Evolutionary conservation across 2,113 vertebrate genomes (phyloP).

Genomic region (Antidorcas marsupialis): DNA sequence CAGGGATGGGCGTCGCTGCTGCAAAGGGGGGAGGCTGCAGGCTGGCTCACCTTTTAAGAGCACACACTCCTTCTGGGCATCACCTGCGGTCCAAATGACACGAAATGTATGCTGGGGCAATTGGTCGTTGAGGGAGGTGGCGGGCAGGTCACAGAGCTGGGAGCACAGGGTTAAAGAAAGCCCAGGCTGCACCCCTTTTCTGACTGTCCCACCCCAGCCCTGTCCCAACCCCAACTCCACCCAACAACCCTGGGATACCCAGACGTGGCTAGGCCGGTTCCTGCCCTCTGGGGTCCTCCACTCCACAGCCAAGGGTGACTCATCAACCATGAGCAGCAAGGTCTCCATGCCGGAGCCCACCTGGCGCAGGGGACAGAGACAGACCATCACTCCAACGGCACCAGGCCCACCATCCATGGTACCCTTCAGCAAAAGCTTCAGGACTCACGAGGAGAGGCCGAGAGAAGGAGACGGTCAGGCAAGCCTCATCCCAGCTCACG

Average conservation of each 20-base stretch:
- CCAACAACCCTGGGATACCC: slow-evolving; percentile 83
- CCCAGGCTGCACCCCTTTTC: background rate
- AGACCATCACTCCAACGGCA: background rate
- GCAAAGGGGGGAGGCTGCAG: background rate
- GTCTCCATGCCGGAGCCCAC: slow-evolving; percentile 69
- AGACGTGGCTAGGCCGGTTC: slow-evolving; percentile 83
- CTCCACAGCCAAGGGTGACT: slow-evolving; percentile 82
- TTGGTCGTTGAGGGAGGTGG: slow-evolving; percentile 82
- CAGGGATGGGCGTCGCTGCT: background rate
- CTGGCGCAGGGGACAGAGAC: slow-evolving; percentile 33
- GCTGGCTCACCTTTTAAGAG: slow-evolving; percentile 85
- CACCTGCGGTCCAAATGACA: slow-evolving; percentile 85
- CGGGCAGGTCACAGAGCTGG: slow-evolving; percentile 87
- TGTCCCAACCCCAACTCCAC: background rate
- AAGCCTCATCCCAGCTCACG: slow-evolving; percentile 84
- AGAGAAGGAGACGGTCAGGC: slow-evolving; percentile 86
- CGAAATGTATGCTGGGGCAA: slow-evolving; percentile 87
- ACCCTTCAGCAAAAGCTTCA: background rate
- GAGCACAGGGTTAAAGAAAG: slow-evolving; percentile 29
- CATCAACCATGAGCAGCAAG: slow-evolving; percentile 85
- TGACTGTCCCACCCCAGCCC: background rate
- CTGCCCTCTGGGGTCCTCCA: slow-evolving; percentile 87
- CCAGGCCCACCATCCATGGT: background rate
- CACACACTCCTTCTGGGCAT: slow-evolving; percentile 85
- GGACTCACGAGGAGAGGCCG: slow-evolving; percentile 86